phyloP scores from a whole-genome alignment of 92 coral and sea anemone species.

The Montipora capitata region DNA sequence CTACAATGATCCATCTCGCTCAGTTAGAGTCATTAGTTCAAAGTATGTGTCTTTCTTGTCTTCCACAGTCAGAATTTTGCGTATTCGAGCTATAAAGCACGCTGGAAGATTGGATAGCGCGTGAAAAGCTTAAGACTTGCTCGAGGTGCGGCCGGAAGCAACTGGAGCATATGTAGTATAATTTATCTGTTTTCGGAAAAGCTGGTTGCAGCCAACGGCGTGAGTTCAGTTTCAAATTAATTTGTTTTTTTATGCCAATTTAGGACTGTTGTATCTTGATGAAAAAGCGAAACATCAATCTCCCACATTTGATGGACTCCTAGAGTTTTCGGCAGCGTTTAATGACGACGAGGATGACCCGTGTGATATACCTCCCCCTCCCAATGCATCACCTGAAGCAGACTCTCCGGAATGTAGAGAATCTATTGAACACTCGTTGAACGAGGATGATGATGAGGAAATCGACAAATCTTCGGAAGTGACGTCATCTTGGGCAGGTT shows the following conservation, averaged over 20 bases:
- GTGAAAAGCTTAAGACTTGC: too few species aligned
- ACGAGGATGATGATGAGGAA: slow-evolving; percentile 63
- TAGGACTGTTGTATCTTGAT: slow-evolving; percentile 83
- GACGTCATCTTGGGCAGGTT: slow-evolving; percentile 36
- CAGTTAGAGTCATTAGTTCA: too few species aligned
- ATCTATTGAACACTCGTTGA: slow-evolving; percentile 50
- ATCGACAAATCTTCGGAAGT: slow-evolving; percentile 39
- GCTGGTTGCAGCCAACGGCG: too few species aligned
- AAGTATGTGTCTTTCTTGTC: too few species aligned
- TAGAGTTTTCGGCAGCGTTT: slow-evolving; percentile 83
- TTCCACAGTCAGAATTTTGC: too few species aligned
- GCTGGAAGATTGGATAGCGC: too few species aligned
- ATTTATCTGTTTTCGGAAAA: too few species aligned
- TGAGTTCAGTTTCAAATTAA: too few species aligned
- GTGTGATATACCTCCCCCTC: slow-evolving; percentile 65
- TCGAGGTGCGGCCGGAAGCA: too few species aligned
- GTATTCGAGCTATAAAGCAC: too few species aligned
- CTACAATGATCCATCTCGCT: too few species aligned
- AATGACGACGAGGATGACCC: slow-evolving; percentile 42
- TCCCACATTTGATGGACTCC: slow-evolving; percentile 75
- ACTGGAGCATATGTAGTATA: too few species aligned
- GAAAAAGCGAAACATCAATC: slow-evolving; percentile 53
- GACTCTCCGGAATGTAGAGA: slow-evolving; percentile 11
- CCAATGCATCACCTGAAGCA: slow-evolving; percentile 83
- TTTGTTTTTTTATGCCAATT: not conserved